phyloP scores from a whole-genome alignment of 2,797 vertebrate genomes.

The Alosa sapidissima region DNA sequence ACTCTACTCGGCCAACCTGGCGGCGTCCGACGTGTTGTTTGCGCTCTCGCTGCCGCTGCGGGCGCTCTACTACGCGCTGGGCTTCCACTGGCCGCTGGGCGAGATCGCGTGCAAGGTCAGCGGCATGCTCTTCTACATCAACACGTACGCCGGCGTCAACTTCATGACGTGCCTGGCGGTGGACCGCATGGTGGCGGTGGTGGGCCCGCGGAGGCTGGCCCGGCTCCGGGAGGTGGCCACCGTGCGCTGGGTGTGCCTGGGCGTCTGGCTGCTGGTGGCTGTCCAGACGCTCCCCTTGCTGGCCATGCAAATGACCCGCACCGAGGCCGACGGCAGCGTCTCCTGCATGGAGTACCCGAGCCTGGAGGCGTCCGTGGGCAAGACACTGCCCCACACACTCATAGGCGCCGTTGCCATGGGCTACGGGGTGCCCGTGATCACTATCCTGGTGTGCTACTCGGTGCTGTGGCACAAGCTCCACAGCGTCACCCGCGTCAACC shows the following conservation, averaged over 20 bases:
- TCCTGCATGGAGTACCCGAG: conserved; percentile 73
- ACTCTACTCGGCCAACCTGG: conserved; percentile 70
- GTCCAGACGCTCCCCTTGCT: conserved; percentile 65
- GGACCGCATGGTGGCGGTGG: conserved; percentile 68
- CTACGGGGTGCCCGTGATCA: conserved; percentile 62
- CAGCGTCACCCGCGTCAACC: conserved; percentile 58
- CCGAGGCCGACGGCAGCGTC: conserved; percentile 45
- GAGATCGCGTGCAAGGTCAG: conserved; percentile 65
- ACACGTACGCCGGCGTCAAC: conserved; percentile 70
- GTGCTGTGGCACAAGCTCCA: conserved; percentile 39
- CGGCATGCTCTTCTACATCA: conserved; percentile 67
- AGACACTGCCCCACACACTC: conserved; percentile 50
- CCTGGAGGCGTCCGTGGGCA: conserved; percentile 53
- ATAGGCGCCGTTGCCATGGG: conserved; percentile 57
- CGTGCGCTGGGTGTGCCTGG: conserved; percentile 49
- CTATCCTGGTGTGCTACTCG: conserved; percentile 67
- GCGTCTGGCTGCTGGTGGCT: conserved; percentile 64
- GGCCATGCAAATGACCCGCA: conserved; percentile 52
- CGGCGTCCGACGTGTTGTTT: conserved; percentile 70
- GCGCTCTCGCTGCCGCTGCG: conserved; percentile 64
- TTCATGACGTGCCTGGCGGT: conserved; percentile 71
- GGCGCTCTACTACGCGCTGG: conserved; percentile 63
- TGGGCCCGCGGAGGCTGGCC: conserved; percentile 40
- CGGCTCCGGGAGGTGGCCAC: conserved; percentile 47
- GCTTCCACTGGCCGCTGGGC: conserved; percentile 70